phyloP scores from a whole-genome alignment of 2,113 vertebrate genomes.

The Oncorhynchus clarkii region DNA sequence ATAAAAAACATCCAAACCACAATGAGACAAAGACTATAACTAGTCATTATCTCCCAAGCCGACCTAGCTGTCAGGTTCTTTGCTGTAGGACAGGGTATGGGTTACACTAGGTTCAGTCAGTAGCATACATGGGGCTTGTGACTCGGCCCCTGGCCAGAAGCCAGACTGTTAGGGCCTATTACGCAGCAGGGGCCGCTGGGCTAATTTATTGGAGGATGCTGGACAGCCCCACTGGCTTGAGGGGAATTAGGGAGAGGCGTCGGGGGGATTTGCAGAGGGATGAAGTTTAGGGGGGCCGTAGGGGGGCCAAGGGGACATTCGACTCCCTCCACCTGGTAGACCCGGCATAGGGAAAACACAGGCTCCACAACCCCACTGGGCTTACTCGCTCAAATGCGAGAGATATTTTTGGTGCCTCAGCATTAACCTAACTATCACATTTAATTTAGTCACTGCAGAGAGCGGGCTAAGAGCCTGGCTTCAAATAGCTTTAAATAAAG shows the following conservation, averaged over 20 bases:
- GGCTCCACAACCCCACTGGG: conserved; percentile 29
- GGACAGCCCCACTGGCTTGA: conserved; percentile 56
- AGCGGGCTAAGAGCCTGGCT: conserved; percentile 33
- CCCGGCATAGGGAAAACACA: conserved; percentile 32
- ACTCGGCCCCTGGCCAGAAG: background rate
- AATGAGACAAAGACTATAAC: background rate
- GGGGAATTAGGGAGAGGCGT: conserved; percentile 65
- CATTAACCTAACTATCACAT: conserved; percentile 60
- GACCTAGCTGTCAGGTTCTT: background rate
- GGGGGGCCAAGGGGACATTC: conserved; percentile 37
- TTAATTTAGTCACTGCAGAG: conserved; percentile 51
- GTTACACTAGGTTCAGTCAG: background rate
- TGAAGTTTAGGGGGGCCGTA: conserved; percentile 17
- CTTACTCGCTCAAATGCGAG: conserved; percentile 34
- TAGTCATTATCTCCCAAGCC: too few species aligned
- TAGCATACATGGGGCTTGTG: background rate
- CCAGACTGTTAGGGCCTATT: conserved; percentile 44
- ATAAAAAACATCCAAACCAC: background rate
- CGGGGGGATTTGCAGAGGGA: conserved; percentile 56
- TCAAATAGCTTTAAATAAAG: conserved; percentile 41
- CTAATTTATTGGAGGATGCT: conserved; percentile 66
- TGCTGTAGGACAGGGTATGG: background rate
- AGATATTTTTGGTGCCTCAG: conserved; percentile 60
- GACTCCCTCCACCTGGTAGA: conserved; percentile 50
- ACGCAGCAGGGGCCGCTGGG: conserved; percentile 33